Base-by-base conservation (phyloP, 2,888 invertebrate species). In the Cremastinae sp. region DNA sequence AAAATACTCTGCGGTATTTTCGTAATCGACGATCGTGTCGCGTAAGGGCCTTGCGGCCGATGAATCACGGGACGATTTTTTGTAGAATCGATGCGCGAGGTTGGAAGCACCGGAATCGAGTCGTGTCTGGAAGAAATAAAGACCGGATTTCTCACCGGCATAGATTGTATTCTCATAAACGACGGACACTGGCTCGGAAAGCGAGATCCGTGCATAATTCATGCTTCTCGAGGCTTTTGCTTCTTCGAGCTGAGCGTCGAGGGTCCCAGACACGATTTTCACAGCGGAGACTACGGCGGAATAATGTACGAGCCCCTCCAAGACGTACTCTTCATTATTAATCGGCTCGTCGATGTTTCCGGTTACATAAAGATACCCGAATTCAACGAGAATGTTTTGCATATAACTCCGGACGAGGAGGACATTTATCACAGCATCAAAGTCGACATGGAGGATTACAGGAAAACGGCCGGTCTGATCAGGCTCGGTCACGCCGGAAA, bases 371-470 rank as follows among this genome's bases (percentile, higher is more conserved):
- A 87, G 12, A 86, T 91, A 53, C 89, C 90, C 0, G 79, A 86
- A n/a, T 90, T 91, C 78, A 83, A 87, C 61, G 88, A 91, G 20
- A 84, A 86, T 59, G 90, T 91, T 1, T 83, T 86, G 34, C 88
- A 88, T 80, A 88, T 91, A 0, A 90, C 90, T 2, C 91, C 91
- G 0, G 91, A 91, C 58, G 91, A 91, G 80, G 91, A 91, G 76
- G 84, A 85, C 16, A 79, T 90, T 51, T 91, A 91, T 73, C 71
- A 70, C 10, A 78, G 77, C 20, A 75, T 84, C 2, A 80, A 78
- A 59, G 34, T 81, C 8, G 69, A 80, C 9, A 59, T 75, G 20
- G 73, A 78, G 4, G 81, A 82, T 34, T 83, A 81, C 18, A 70
- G 75, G 56, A 66, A 54, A n/a, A 75, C 56, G 14, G 79, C 80